Percentiles rank a stretch among this genome's conserved stretches.
phyloP scores from a whole-genome alignment of 2,797 vertebrate genomes.

The Enoplosus armatus region DNA sequence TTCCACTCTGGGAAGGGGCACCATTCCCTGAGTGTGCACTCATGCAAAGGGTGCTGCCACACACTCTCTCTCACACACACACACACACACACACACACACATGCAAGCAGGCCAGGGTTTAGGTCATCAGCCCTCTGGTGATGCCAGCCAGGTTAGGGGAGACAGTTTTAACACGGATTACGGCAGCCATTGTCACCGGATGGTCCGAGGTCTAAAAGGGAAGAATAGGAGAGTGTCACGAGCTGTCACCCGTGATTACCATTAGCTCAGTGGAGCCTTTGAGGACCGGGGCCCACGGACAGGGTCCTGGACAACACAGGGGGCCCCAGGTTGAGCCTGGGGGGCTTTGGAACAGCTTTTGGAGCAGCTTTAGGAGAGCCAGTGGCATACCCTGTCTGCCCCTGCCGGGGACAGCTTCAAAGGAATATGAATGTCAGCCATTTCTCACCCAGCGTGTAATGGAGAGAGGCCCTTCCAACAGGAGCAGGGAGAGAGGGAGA shows the following conservation, averaged over 20 bases:
- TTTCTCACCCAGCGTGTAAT: conserved; percentile 83
- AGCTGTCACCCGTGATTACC: conserved; percentile 91
- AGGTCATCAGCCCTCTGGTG: conserved; percentile 82
- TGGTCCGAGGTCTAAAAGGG: conserved; percentile 86
- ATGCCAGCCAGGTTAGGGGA: conserved; percentile 82
- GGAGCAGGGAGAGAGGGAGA: conserved; percentile 44
- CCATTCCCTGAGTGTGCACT: conserved; percentile 70
- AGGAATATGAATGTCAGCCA: conserved; percentile 85
- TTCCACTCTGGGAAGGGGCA: conserved; percentile 28
- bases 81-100: conserved; percentile 23
- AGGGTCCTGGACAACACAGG: conserved; percentile 80
- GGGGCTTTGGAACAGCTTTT: conserved; percentile 80
- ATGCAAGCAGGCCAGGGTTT: conserved; percentile 58
- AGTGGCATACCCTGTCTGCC: conserved; percentile 75
- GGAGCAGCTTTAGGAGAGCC: conserved; percentile 78
- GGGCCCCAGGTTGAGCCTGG: conserved; percentile 82
- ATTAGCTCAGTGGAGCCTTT: conserved; percentile 88
- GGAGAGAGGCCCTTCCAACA: conserved; percentile 72
- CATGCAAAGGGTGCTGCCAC: conserved; percentile 41
- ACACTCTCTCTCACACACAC: conserved; percentile 22
- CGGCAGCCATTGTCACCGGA: conserved; percentile 84
- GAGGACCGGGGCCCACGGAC: conserved; percentile 80
- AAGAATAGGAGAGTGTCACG: conserved; percentile 88
- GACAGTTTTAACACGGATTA: conserved; percentile 91
- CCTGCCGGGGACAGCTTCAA: conserved; percentile 79